Evolutionary conservation across 1,140 invertebrate species (phyloP).

Genomic region (Drosophila busckii): DNA sequence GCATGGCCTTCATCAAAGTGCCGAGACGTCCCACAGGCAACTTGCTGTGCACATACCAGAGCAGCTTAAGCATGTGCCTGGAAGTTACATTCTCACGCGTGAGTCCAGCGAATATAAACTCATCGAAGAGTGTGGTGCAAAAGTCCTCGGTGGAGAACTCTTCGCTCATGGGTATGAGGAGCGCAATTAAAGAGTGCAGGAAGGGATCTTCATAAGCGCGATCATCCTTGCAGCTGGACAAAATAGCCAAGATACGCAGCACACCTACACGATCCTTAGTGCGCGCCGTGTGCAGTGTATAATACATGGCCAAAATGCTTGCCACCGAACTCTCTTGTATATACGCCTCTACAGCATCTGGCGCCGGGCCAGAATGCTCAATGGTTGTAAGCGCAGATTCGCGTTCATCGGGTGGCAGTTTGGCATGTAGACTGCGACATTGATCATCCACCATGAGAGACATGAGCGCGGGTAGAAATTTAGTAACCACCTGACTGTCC

Average conservation of each 20-base stretch:
- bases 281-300: slow-evolving; percentile 91
- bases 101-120: slow-evolving; percentile 95
- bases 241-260: slow-evolving; percentile 91
- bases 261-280: slow-evolving; percentile 91
- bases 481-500: slow-evolving; percentile 94
- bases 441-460: slow-evolving; percentile 98
- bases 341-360: slow-evolving; percentile 94
- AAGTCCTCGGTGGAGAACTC: slow-evolving; percentile 97
- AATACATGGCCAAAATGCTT: slow-evolving; percentile 96
- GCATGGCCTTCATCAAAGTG: slow-evolving; percentile 90
- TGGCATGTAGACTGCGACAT: slow-evolving; percentile 90
- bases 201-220: slow-evolving; percentile 97
- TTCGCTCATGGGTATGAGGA: slow-evolving; percentile 92
- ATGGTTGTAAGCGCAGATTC: slow-evolving; percentile 95
- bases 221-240: slow-evolving; percentile 94
- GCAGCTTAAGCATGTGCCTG: slow-evolving; percentile 92
- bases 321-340: slow-evolving; percentile 94
- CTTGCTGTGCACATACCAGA: slow-evolving; percentile 96
- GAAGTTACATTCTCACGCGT: slow-evolving; percentile 93
- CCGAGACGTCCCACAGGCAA: slow-evolving; percentile 88
- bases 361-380: slow-evolving; percentile 95
- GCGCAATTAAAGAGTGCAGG: slow-evolving; percentile 91
- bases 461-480: slow-evolving; percentile 96
- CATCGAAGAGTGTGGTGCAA: slow-evolving; percentile 96
- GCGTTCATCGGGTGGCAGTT: slow-evolving; percentile 95